phyloP scores from a whole-genome alignment of 2,113 vertebrate species.

The Jaculus jaculus region DNA sequence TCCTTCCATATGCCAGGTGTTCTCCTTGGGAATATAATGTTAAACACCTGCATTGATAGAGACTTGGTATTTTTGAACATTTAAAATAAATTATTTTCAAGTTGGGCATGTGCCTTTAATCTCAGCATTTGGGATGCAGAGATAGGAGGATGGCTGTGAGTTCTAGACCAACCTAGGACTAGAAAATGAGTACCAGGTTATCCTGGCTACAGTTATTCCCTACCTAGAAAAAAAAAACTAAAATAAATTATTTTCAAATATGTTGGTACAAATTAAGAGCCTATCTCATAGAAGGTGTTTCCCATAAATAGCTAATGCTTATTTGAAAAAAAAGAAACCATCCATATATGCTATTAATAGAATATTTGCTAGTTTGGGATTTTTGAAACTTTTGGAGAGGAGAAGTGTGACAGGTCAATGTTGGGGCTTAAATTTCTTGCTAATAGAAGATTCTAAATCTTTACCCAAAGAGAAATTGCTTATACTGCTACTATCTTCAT shows the following conservation, averaged over 20 bases:
- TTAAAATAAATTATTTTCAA: constrained; percentile 12
- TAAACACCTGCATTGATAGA: background rate
- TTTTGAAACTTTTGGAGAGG: constrained; percentile 28
- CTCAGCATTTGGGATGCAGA: no score
- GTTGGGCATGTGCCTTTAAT: background rate
- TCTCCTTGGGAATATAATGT: background rate
- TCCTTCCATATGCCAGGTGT: background rate
- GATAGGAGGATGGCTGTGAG: no score
- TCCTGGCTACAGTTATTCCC: no score
- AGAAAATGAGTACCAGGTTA: no score
- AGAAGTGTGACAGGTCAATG: background rate
- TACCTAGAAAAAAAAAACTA: no score
- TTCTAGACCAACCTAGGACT: no score
- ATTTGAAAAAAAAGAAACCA: background rate
- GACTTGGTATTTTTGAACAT: background rate
- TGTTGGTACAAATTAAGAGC: background rate
- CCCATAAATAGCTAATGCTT: background rate
- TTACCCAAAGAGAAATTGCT: background rate
- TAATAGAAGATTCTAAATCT: background rate
- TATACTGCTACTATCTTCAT: background rate
- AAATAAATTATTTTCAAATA: background rate
- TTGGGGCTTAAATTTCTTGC: background rate
- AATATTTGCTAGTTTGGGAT: background rate
- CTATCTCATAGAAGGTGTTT: constrained; percentile 30
- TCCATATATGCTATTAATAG: background rate